Evolutionary conservation across 2,797 vertebrate species (phyloP).

Genomic region (Lophotriccus pileatus): DNA sequence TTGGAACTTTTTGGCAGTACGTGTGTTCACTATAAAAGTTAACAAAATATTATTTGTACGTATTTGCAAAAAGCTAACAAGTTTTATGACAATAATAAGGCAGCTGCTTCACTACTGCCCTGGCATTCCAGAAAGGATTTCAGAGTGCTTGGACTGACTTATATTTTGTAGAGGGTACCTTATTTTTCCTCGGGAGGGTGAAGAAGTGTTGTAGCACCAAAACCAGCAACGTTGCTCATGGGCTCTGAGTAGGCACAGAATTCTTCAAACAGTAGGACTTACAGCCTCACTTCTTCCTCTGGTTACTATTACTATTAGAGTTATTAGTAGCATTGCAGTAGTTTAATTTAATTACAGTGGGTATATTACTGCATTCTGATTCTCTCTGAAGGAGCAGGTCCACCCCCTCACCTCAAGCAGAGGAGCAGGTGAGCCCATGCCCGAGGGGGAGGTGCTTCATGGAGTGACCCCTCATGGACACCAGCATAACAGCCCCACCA

Average conservation of each 20-base stretch:
- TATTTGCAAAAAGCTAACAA: conserved; percentile 59
- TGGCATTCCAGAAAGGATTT: conserved; percentile 36
- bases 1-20: conserved; percentile 50
- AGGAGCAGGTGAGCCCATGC: not conserved
- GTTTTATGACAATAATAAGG: conserved; percentile 47
- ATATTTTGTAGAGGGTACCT: not conserved
- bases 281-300: not conserved
- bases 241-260: not conserved
- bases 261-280: not conserved
- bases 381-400: not conserved
- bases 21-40: conserved; percentile 37
- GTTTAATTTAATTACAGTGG: not conserved
- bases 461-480: not conserved
- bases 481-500: not conserved
- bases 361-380: not conserved
- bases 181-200: not conserved
- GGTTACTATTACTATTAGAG: not conserved
- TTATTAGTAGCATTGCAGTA: not conserved
- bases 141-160: conserved; percentile 14
- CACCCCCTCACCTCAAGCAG: not conserved
- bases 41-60: conserved; percentile 55
- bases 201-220: not conserved
- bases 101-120: conserved; percentile 30
- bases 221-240: not conserved
- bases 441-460: fast-evolving